These are phyloP conservation scores for Darevskia mixta DNA, from an alignment of 2,797 vertebrate species.

Conservation along the genomic window DNA sequence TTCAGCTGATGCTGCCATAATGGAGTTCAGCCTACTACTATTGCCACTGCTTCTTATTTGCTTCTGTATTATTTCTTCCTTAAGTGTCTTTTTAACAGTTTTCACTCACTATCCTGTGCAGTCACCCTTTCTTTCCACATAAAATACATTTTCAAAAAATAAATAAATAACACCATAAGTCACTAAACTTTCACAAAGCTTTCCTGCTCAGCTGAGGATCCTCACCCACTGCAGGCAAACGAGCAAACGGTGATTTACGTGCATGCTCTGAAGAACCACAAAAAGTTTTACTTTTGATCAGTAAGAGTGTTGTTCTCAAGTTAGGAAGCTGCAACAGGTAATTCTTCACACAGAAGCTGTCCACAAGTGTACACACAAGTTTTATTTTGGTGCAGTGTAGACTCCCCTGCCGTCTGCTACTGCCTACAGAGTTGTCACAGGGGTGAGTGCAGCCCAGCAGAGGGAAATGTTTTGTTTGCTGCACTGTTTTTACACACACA, in stretches of 20 bases:
- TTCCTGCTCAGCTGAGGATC: background rate
- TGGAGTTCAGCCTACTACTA: background rate
- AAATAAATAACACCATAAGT: background rate
- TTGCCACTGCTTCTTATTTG: background rate
- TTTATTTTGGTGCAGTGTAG: background rate
- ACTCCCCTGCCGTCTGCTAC: background rate
- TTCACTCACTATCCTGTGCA: background rate
- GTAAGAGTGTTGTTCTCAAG: background rate
- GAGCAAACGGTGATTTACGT: background rate
- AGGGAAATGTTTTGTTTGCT: conserved; percentile 56
- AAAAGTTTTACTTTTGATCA: background rate
- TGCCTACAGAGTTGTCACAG: conserved; percentile 31
- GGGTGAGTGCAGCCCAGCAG: conserved; percentile 20
- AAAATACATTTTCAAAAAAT: background rate
- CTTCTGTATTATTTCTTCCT: background rate
- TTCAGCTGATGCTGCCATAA: too few species aligned
- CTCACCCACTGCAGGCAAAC: background rate
- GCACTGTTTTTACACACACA: conserved; percentile 30
- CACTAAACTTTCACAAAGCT: background rate
- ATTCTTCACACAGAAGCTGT: background rate
- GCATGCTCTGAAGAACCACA: background rate
- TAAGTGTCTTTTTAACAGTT: background rate
- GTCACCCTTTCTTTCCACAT: background rate
- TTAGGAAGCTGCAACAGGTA: background rate
- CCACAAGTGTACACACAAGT: background rate